Evolutionary conservation across 2,888 invertebrate genomes (phyloP).

Genomic region (Eupelmus urozonus): DNA sequence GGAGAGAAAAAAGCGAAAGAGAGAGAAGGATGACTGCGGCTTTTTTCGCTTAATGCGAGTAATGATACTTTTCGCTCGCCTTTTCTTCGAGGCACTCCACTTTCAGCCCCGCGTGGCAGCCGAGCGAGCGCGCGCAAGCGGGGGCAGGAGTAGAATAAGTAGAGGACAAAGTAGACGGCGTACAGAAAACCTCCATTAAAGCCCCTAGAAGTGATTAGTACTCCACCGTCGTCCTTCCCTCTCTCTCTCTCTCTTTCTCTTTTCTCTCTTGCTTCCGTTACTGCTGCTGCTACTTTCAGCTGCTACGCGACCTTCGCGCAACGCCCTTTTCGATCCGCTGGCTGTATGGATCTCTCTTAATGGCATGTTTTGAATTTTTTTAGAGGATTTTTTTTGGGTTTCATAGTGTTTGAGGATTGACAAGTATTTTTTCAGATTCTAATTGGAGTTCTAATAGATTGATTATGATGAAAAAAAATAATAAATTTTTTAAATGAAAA

Average conservation of each 20-base stretch:
- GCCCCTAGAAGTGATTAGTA: constrained; percentile 77
- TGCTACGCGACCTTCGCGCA: background rate
- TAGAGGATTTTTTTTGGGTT: no score
- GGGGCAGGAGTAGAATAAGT: constrained; percentile 73
- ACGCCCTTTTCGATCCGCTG: constrained; percentile 12
- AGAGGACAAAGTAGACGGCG: constrained; percentile 77
- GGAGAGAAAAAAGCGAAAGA: constrained; percentile 3
- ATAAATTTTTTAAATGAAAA: no score
- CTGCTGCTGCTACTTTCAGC: constrained; percentile 7
- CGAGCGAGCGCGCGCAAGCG: constrained; percentile 6
- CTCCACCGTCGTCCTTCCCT: constrained; percentile 64
- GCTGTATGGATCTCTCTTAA: background rate
- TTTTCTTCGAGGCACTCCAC: constrained; percentile 72
- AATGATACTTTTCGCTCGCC: constrained; percentile 72
- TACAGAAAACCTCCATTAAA: constrained; percentile 78
- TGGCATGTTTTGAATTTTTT: constrained; percentile 35
- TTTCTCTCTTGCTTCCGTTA: constrained; percentile 55
- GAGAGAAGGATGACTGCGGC: constrained; percentile 62
- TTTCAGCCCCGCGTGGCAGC: constrained; percentile 61
- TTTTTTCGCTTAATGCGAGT: constrained; percentile 74
- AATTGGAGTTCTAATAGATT: no score
- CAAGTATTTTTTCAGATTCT: no score
- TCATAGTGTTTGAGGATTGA: no score
- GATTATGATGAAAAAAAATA: no score
- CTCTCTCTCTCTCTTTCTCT: constrained; percentile 59